Evolutionary conservation across 2,888 invertebrate genomes (phyloP).

Genomic region (Craniophora ligustri): DNA sequence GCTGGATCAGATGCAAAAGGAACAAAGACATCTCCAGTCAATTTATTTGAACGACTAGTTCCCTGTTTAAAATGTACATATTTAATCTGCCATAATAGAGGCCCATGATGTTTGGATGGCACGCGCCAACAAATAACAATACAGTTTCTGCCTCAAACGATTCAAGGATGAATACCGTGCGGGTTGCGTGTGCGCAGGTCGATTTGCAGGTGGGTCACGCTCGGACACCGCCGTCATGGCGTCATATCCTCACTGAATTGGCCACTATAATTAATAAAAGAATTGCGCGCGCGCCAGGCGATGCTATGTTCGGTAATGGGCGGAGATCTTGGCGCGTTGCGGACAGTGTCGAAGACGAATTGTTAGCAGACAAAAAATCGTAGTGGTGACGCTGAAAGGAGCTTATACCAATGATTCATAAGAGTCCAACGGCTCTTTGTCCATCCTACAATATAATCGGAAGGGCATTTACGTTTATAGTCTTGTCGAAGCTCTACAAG

Average conservation of each 20-base stretch:
- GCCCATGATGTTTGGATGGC: conserved; percentile 59
- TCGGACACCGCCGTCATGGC: conserved; percentile 77
- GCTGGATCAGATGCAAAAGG: conserved; percentile 36
- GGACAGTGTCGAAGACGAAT: conserved; percentile 62
- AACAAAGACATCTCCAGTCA: conserved; percentile 27
- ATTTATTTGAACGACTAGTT: conserved; percentile 56
- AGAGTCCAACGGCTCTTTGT: no score
- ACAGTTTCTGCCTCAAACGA: conserved; percentile 70
- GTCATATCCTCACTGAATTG: conserved; percentile 87
- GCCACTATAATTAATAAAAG: conserved; percentile 86
- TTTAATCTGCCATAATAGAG: conserved; percentile 51
- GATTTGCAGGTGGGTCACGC: conserved; percentile 85
- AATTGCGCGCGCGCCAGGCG: conserved; percentile 78
- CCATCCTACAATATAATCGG: conserved; percentile 8
- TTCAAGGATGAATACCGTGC: conserved; percentile 84
- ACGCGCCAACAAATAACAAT: conserved; percentile 67
- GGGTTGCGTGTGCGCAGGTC: conserved; percentile 64
- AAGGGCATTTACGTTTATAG: conserved; percentile 9
- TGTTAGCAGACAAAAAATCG: conserved; percentile 21
- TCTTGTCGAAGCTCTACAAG: neutral
- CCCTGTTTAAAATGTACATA: conserved; percentile 62
- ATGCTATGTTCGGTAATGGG: conserved; percentile 81
- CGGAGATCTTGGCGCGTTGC: conserved; percentile 73
- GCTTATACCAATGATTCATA: conserved; percentile 50
- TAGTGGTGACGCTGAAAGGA: conserved; percentile 14